phyloP scores from a whole-genome alignment of 2,113 vertebrate species.

The Microcebus ravelobensis region DNA sequence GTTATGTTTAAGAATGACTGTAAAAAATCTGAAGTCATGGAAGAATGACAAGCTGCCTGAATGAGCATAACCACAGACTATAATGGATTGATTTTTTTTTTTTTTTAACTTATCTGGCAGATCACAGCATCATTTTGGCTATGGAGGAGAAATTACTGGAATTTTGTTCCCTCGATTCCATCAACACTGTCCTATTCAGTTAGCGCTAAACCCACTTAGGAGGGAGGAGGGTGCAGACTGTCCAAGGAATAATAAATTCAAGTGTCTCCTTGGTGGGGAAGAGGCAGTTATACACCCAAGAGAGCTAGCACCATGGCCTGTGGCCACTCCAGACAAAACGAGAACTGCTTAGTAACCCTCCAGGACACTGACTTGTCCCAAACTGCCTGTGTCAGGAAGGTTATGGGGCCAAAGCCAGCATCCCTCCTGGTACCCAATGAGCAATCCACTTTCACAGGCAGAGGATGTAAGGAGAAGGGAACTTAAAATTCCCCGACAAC shows the following conservation, averaged over 20 bases:
- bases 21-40: neutral
- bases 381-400: neutral
- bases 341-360: neutral
- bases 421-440: neutral
- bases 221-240: neutral
- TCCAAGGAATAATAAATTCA: neutral
- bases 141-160: neutral
- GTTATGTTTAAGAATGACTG: neutral
- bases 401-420: fast-evolving
- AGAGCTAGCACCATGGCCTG: neutral
- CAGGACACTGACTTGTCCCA: neutral
- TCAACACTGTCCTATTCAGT: neutral
- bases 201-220: neutral
- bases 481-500: neutral
- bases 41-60: neutral
- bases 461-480: neutral
- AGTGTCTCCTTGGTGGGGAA: neutral
- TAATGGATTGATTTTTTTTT: neutral
- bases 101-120: neutral
- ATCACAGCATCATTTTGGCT: neutral
- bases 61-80: neutral
- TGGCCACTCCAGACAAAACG: neutral
- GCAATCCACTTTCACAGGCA: neutral
- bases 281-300: neutral
- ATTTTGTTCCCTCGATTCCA: neutral